A percentile compares a stretch with the other conserved stretches of the same genome.
phyloP scores from a whole-genome alignment of 2,888 invertebrate genomes.

The Nephrotoma appendiculata region DNA sequence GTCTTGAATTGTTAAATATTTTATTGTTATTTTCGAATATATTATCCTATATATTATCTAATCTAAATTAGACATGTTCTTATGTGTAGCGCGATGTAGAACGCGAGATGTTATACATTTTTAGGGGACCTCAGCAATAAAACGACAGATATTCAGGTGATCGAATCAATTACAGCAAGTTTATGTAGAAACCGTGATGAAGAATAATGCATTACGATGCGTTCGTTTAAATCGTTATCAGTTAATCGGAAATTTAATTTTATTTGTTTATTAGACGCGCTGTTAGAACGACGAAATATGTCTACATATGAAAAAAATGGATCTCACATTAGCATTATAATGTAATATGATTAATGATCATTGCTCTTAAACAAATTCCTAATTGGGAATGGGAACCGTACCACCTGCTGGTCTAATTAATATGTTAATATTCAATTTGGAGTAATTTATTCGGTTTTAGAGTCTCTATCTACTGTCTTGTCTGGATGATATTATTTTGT shows the following conservation, averaged over 20 bases:
- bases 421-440: background rate
- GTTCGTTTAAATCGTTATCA: background rate
- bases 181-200: background rate
- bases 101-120: background rate
- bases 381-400: background rate
- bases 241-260: background rate
- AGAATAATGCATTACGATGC: background rate
- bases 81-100: background rate
- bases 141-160: background rate
- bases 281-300: background rate
- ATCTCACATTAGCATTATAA: background rate
- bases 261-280: background rate
- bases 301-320: background rate
- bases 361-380: background rate
- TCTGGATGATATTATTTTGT: background rate
- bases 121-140: background rate
- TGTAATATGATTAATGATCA: background rate
- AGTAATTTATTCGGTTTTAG: background rate
- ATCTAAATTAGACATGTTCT: background rate
- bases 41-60: background rate
- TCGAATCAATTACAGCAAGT: background rate
- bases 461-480: background rate
- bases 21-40: background rate
- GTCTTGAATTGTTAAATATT: background rate
- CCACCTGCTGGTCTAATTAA: background rate